Evolutionary conservation across 2,888 invertebrate species (phyloP).

Genomic region (Steromphala cineraria): DNA sequence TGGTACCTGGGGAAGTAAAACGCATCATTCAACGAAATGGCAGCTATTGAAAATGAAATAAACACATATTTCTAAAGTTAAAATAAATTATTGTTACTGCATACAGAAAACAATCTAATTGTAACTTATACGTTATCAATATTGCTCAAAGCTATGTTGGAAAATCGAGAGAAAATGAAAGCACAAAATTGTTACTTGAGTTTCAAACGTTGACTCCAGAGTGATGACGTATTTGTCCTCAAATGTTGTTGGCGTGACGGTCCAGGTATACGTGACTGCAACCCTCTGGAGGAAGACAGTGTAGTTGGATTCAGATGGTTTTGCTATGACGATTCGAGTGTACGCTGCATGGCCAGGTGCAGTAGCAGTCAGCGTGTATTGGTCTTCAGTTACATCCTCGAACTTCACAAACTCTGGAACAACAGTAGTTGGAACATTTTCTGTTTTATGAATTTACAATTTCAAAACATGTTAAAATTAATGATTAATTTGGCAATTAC

Average conservation of each 20-base stretch:
- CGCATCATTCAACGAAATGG: too few species aligned
- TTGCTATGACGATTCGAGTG: constrained; percentile 32
- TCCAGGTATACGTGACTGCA: constrained; percentile 50
- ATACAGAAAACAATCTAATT: too few species aligned
- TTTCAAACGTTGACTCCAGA: constrained; percentile 56
- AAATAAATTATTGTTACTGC: too few species aligned
- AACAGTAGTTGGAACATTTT: not conserved
- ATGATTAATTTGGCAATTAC: too few species aligned
- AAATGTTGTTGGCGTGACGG: constrained; percentile 49
- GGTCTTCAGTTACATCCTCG: constrained; percentile 44
- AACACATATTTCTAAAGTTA: too few species aligned
- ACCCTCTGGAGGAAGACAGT: constrained; percentile 46
- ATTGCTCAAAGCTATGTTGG: too few species aligned
- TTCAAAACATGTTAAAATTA: too few species aligned
- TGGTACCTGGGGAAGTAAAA: constrained; percentile 39
- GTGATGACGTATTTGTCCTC: constrained; percentile 53
- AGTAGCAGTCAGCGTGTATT: constrained; percentile 40
- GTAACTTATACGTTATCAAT: too few species aligned
- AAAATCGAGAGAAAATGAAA: too few species aligned
- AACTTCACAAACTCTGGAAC: constrained; percentile 38
- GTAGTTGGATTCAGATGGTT: constrained; percentile 16
- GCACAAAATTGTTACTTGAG: constrained; percentile 42
- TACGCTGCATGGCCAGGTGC: constrained; percentile 41
- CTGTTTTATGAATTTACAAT: too few species aligned
- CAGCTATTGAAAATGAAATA: too few species aligned